Evolutionary conservation across 2,888 invertebrate species (phyloP).

Genomic region (Drosophila bunnanda): DNA sequence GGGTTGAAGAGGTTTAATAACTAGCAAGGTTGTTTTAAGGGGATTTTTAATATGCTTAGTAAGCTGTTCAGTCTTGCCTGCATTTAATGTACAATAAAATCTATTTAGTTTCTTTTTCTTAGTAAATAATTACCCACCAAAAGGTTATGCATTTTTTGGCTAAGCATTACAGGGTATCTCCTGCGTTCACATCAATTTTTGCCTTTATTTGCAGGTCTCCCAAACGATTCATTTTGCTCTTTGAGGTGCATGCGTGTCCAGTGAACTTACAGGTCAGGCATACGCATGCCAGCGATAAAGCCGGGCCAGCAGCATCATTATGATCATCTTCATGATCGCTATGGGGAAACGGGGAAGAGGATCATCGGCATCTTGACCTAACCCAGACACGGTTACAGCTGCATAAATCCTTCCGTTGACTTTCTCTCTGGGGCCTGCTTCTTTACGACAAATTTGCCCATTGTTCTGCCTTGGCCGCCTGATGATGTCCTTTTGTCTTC

Average conservation of each 20-base stretch:
- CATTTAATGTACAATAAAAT: background rate
- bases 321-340: constrained; percentile 12
- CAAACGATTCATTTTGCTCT: constrained; percentile 18
- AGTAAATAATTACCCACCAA: background rate
- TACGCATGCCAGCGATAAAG: constrained; percentile 55
- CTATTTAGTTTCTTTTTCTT: background rate
- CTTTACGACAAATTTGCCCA: constrained; percentile 78
- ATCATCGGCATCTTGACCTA: constrained; percentile 53
- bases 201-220: constrained; percentile 6
- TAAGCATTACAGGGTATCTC: constrained; percentile 11
- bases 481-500: constrained; percentile 79
- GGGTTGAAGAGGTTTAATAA: background rate
- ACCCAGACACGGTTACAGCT: constrained; percentile 54
- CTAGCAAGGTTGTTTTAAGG: background rate
- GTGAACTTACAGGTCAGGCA: constrained; percentile 75
- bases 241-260: constrained; percentile 70
- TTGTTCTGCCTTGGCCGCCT: constrained; percentile 60
- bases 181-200: background rate
- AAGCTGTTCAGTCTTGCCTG: fast-evolving
- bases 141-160: background rate
- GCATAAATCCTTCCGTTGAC: constrained; percentile 66
- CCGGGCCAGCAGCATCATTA: constrained; percentile 33
- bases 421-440: constrained; percentile 50
- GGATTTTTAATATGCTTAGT: background rate
- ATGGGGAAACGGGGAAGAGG: constrained; percentile 3